Evolutionary conservation across 2,113 vertebrate species (phyloP).

Genomic region (Calyptomena viridis): DNA sequence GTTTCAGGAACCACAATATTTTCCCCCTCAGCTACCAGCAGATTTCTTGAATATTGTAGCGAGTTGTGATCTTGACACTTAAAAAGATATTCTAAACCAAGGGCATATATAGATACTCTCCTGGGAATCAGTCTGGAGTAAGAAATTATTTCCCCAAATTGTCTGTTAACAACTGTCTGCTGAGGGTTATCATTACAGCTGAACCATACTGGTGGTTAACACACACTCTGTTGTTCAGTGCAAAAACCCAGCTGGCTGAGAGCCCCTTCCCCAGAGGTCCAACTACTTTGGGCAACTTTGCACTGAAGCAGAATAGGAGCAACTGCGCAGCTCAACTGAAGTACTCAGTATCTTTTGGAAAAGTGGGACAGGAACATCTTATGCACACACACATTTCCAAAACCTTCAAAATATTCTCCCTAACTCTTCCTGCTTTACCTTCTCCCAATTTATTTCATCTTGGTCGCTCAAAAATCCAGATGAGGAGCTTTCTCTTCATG

Average conservation of each 20-base stretch:
- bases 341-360: fast-evolving
- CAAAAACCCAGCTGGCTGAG: neutral
- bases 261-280: neutral
- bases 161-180: neutral
- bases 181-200: neutral
- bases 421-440: neutral
- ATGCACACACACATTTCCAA: fast-evolving
- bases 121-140: neutral
- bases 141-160: neutral
- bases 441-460: neutral
- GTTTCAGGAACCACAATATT: neutral
- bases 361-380: neutral
- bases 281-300: fast-evolving
- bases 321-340: neutral
- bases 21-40: neutral
- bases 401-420: neutral
- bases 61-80: neutral
- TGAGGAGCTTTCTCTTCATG: neutral
- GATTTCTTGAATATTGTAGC: neutral
- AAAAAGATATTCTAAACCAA: neutral
- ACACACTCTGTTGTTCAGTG: fast-evolving
- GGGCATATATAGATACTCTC: neutral
- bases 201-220: neutral
- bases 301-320: neutral
- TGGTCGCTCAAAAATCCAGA: neutral